Conservation (phyloP, 2,113 vertebrate species). For the Otolemur garnettii region DNA sequence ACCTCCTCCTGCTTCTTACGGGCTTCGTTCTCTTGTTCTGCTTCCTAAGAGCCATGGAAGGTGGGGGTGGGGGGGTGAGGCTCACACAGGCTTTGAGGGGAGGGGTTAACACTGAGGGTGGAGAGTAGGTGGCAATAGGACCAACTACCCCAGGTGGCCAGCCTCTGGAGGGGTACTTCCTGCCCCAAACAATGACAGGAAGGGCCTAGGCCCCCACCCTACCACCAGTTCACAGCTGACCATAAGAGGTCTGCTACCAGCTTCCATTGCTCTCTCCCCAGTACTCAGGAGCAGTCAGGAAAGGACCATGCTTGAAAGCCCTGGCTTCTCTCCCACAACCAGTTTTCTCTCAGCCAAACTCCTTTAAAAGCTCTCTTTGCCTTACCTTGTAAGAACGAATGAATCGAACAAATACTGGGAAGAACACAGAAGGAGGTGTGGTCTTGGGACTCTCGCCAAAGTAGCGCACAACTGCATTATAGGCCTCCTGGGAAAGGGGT, state of each 20-base stretch:
- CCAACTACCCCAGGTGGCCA: conserved; percentile 78
- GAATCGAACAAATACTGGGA: conserved; percentile 97
- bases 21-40: conserved; percentile 94
- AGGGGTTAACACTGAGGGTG: conserved; percentile 39
- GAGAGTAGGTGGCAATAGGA: conserved; percentile 72
- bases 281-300: conserved; percentile 40
- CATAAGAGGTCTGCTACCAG: conserved; percentile 50
- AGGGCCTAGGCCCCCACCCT: conserved; percentile 78
- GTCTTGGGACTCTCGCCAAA: conserved; percentile 98
- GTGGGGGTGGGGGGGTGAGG: rapidly evolving
- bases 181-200: conserved; percentile 83
- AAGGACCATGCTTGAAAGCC: conserved; percentile 51
- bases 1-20: conserved; percentile 97
- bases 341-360: background rate
- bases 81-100: conserved; percentile 6
- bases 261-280: conserved; percentile 49
- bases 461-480: conserved; percentile 95
- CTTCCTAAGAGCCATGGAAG: conserved; percentile 88
- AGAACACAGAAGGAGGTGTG: conserved; percentile 96
- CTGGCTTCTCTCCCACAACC: background rate
- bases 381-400: conserved; percentile 97
- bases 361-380: background rate
- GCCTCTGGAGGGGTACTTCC: conserved; percentile 82
- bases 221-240: conserved; percentile 69
- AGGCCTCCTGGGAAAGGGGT: conserved; percentile 92